Conservation (phyloP, 2,113 vertebrate genomes). For the Triplophysa dalaica region DNA sequence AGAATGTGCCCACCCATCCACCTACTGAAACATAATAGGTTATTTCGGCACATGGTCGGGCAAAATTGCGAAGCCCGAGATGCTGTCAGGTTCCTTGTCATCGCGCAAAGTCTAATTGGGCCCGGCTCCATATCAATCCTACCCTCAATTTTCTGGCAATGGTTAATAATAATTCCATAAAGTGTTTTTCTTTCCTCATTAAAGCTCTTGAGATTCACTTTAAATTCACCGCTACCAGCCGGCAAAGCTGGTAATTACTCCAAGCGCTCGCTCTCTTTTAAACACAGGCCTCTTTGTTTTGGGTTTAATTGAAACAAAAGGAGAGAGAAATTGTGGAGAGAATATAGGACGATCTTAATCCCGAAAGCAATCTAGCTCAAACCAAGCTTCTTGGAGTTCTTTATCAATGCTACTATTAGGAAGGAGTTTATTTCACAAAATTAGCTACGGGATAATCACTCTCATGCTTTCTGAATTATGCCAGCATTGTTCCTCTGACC, state of each 20-base stretch:
- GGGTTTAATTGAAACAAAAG: conserved; percentile 60
- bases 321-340: conserved; percentile 48
- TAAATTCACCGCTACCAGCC: conserved; percentile 62
- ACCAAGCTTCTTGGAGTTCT: conserved; percentile 56
- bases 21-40: conserved; percentile 24
- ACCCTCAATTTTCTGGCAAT: conserved; percentile 51
- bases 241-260: conserved; percentile 68
- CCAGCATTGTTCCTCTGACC: conserved; percentile 48
- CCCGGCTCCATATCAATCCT: conserved; percentile 51
- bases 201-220: conserved; percentile 62
- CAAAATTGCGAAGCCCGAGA: conserved; percentile 42
- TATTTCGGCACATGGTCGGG: conserved; percentile 28
- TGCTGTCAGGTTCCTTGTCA: conserved; percentile 49
- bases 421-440: conserved; percentile 46
- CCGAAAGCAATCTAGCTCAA: conserved; percentile 60
- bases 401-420: conserved; percentile 52
- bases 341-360: conserved; percentile 55
- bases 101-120: conserved; percentile 48
- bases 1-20: conserved; percentile 6
- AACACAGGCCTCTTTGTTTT: conserved; percentile 63
- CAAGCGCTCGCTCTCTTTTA: conserved; percentile 60
- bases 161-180: conserved; percentile 59
- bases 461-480: conserved; percentile 50
- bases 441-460: conserved; percentile 52
- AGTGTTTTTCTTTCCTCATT: conserved; percentile 63